phyloP scores from a whole-genome alignment of 2,797 vertebrate species.

The Alosa sapidissima region DNA sequence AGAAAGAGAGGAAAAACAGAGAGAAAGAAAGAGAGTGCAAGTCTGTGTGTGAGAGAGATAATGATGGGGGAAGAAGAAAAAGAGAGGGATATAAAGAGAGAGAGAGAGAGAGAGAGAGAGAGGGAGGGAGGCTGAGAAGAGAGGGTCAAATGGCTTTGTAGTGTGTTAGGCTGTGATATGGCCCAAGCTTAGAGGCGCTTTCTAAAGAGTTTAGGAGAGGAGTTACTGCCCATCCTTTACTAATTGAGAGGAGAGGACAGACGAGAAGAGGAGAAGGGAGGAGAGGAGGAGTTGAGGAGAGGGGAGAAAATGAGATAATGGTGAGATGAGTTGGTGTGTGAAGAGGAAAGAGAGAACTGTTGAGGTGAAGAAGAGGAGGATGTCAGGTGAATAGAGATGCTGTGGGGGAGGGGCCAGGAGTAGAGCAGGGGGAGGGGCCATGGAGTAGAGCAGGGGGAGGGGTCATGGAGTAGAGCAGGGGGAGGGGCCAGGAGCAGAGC shows the following conservation, averaged over 20 bases:
- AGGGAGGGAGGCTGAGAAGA: neutral
- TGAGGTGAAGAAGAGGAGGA: neutral
- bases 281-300: neutral
- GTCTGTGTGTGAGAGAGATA: neutral
- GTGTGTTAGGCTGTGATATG: neutral
- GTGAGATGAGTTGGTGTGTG: too few species aligned
- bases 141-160: neutral
- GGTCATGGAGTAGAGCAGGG: too few species aligned
- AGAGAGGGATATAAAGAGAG: neutral
- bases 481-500: too few species aligned
- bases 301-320: neutral
- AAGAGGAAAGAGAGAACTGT: too few species aligned
- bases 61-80: neutral
- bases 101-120: neutral
- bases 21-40: neutral
- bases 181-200: neutral
- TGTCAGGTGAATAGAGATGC: neutral
- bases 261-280: neutral
- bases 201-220: neutral
- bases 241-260: neutral
- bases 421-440: neutral
- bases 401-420: neutral
- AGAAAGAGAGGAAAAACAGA: neutral
- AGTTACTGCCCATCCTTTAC: neutral
- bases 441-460: too few species aligned